Base-by-base conservation (phyloP, 1,140 invertebrate species). In the Panulirus ornatus region DNA sequence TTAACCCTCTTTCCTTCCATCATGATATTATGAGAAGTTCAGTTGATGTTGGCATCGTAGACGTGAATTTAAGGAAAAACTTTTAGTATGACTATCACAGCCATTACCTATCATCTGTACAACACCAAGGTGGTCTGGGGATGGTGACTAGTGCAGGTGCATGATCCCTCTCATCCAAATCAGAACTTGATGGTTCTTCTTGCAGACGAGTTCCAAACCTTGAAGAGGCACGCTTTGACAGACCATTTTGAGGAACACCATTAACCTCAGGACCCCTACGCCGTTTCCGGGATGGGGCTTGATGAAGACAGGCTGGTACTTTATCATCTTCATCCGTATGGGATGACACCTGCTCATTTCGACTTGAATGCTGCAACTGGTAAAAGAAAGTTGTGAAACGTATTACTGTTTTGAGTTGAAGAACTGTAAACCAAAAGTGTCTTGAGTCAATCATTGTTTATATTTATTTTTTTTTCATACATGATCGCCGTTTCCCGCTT, bases 141-240 rank as follows among this genome's bases (percentile, higher is more conserved):
- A 89, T 83, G 79, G 19, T 84, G 63, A 84, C 14, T 27, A 51
- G 36, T 19, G 88, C 79, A 38, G 88, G 88, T 30, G 79, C 79
- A 44, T 89, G 88, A n/a, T 89, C 88, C 38, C 88, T 73, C 63
- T 89, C 88, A 22, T 89, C 88, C 0, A 89, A n/a, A 44, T 89
- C 88, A 2, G 88, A 89, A 22, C 88, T 76, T 16, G 76, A 88
- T 22, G 58, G 79, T 14, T 89, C 88, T 34, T 89, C 78, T 5
- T 44, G 79, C 27, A 76, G 30, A 34, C 63, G 79, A 22, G 38
- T 11, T 16, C 40, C 44, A 6, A 82, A 27, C 34, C 88, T 83
- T 9, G 88, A 83, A 47, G 88, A 40, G 30, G 66, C 42, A 11
- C 40, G 76, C 30, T 27, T 42, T 3, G 22, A 16, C 2, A 19